Evolutionary conservation across 2,797 vertebrate genomes (phyloP).

Genomic region (Myripristis murdjan): DNA sequence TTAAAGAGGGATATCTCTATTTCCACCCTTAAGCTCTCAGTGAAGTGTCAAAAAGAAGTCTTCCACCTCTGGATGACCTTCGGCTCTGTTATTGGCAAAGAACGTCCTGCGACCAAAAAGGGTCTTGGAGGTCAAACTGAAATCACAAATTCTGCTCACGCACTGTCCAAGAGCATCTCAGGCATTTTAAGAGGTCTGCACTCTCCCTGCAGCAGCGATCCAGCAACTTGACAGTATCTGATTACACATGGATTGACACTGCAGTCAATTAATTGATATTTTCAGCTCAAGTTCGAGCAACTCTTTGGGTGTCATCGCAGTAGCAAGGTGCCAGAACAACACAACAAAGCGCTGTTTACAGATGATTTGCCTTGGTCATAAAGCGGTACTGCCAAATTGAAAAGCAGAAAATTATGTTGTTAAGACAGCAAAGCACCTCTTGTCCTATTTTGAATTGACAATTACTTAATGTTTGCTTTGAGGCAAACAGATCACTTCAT

Average conservation of each 20-base stretch:
- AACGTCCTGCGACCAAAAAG: neutral
- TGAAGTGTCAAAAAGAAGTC: conserved; percentile 49
- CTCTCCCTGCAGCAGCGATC: conserved; percentile 35
- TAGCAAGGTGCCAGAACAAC: conserved; percentile 34
- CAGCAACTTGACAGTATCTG: conserved; percentile 13
- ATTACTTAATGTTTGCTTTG: conserved; percentile 64
- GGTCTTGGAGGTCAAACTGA: conserved; percentile 33
- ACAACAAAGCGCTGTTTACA: conserved; percentile 62
- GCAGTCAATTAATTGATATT: conserved; percentile 42
- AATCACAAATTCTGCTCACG: conserved; percentile 55
- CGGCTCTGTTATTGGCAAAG: conserved; percentile 18
- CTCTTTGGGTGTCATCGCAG: conserved; percentile 25
- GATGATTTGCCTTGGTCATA: conserved; percentile 54
- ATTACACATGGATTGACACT: conserved; percentile 30
- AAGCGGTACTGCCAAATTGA: conserved; percentile 65
- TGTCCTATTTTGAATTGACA: conserved; percentile 35
- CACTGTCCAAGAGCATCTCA: conserved; percentile 36
- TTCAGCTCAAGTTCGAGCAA: conserved; percentile 12
- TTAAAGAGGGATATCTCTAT: conserved; percentile 68
- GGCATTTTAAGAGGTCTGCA: neutral
- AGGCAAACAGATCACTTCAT: conserved; percentile 48
- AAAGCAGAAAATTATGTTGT: conserved; percentile 66
- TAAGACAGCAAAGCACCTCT: conserved; percentile 20
- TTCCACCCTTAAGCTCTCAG: conserved; percentile 59
- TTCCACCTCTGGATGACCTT: conserved; percentile 30